Evolutionary conservation across 2,888 invertebrate genomes (phyloP).

Genomic region (Aleiodes alternator): DNA sequence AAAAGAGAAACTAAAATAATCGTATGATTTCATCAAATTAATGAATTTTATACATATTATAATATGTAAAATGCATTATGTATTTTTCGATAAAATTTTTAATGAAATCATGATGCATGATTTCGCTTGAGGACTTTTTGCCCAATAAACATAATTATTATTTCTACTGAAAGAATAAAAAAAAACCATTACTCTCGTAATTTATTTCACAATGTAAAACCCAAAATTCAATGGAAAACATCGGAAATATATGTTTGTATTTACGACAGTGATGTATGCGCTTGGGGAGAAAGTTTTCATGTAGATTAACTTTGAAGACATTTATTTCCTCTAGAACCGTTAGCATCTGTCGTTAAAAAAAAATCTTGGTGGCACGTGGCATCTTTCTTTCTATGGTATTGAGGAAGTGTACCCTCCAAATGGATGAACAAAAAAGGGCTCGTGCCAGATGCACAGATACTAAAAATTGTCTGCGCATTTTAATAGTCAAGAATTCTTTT

Average conservation of each 20-base stretch:
- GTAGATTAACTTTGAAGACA: conserved; percentile 9
- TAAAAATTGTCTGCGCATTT: conserved; percentile 1
- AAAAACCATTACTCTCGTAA: neutral
- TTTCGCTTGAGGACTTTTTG: conserved; percentile 26
- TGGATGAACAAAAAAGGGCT: conserved; percentile 26
- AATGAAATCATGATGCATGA: conserved; percentile 16
- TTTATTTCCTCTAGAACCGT: conserved; percentile 12
- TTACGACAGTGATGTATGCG: too few relatives aligned
- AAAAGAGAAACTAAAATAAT: neutral
- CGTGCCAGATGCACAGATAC: conserved; percentile 33
- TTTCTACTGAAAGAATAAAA: conserved; percentile 30
- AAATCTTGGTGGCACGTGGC: conserved; percentile 38
- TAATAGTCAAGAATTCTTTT: neutral
- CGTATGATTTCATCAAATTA: conserved; percentile 17
- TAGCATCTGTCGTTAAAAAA: conserved; percentile 38
- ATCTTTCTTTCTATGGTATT: conserved; percentile 23
- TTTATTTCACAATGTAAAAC: too few relatives aligned
- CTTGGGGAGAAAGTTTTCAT: neutral
- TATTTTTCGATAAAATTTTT: conserved; percentile 35
- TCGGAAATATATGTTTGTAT: too few relatives aligned
- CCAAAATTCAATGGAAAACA: too few relatives aligned
- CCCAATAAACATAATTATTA: conserved; percentile 36
- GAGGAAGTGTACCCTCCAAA: conserved; percentile 22
- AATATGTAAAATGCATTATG: conserved; percentile 31
- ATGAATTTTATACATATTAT: conserved; percentile 19